These are phyloP conservation scores for Danio jaintianensis DNA, from an alignment of 2,797 vertebrate genomes.

Conservation along the genomic window DNA sequence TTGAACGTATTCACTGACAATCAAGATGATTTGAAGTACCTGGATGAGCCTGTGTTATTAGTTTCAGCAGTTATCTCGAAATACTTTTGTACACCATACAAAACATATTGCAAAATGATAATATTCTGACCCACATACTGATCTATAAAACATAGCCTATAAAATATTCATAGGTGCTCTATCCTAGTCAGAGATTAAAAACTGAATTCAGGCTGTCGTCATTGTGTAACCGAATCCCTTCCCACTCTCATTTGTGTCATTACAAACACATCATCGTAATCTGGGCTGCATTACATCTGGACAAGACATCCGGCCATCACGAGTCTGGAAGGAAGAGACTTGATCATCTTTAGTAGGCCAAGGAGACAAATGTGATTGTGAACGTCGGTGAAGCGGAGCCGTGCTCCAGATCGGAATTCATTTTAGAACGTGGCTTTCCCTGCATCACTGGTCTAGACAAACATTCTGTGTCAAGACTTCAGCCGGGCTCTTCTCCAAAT, in stretches of 20 bases:
- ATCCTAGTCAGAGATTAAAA: not conserved
- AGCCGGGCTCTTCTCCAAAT: conserved; percentile 28
- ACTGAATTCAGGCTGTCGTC: not conserved
- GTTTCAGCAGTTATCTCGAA: too few relatives aligned
- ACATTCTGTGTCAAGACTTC: conserved; percentile 30
- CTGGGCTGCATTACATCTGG: conserved; percentile 9
- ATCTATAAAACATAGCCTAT: too few relatives aligned
- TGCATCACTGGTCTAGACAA: conserved; percentile 30
- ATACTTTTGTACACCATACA: too few relatives aligned
- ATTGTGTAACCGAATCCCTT: not conserved
- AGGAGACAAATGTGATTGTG: conserved; percentile 25
- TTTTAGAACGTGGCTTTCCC: conserved; percentile 23
- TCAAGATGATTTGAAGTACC: too few relatives aligned
- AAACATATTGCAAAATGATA: too few relatives aligned
- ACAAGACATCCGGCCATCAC: conserved; percentile 11
- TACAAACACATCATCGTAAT: conserved; percentile 25
- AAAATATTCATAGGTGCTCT: not conserved
- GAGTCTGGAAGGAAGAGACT: not conserved
- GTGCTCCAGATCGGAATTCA: conserved; percentile 14
- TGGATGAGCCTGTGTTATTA: too few relatives aligned
- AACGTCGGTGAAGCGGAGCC: conserved; percentile 20
- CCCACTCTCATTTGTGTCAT: not conserved
- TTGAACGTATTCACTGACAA: too few relatives aligned
- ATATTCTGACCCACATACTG: too few relatives aligned
- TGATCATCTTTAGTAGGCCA: conserved; percentile 42